phyloP scores from a whole-genome alignment of 2,797 vertebrate genomes.

The Scarus forsteni region DNA sequence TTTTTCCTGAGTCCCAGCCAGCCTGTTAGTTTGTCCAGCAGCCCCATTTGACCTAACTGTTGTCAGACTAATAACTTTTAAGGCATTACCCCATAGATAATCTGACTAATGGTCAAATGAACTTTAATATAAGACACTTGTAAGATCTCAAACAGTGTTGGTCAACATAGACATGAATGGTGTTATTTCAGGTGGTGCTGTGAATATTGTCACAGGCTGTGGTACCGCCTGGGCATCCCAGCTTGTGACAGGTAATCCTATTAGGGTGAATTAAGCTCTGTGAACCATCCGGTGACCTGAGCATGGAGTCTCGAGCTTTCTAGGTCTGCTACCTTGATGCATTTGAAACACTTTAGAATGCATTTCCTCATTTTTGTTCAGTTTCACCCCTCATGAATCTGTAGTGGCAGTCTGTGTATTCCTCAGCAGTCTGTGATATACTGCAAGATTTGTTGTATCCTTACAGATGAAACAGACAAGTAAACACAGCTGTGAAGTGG shows the following conservation, averaged over 20 bases:
- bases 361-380: neutral
- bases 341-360: constrained; percentile 25
- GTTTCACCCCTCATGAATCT: constrained; percentile 1
- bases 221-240: constrained; percentile 58
- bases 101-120: neutral
- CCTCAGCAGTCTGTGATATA: constrained; percentile 17
- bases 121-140: constrained; percentile 14
- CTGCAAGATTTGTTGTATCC: too few relatives aligned
- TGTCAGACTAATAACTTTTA: constrained; percentile 24
- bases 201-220: constrained; percentile 41
- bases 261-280: constrained; percentile 74
- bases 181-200: constrained; percentile 15
- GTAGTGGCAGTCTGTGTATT: constrained; percentile 8
- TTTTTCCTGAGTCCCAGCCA: constrained; percentile 97
- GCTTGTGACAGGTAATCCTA: constrained; percentile 78
- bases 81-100: constrained; percentile 58
- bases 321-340: constrained; percentile 21
- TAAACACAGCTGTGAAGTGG: too few relatives aligned
- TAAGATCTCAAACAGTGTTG: constrained; percentile 7
- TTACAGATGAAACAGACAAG: too few relatives aligned
- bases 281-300: constrained; percentile 62
- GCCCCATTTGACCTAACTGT: constrained; percentile 86
- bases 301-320: constrained; percentile 32
- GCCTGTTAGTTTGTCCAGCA: constrained; percentile 94
- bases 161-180: constrained; percentile 24